phyloP scores from a whole-genome alignment of 2,888 invertebrate species.

The Gari tellinella region DNA sequence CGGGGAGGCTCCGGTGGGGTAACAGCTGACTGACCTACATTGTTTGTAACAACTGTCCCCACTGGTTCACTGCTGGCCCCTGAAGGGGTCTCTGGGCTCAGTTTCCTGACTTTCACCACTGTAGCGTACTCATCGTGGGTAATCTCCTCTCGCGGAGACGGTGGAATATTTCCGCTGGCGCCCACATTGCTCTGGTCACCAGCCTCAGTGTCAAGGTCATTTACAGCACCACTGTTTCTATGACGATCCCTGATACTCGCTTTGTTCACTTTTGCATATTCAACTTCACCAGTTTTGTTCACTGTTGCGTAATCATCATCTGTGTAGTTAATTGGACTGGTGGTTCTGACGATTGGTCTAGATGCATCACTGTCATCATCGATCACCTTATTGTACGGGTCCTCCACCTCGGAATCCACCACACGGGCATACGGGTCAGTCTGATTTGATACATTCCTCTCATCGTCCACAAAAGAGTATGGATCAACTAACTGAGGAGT shows the following conservation, averaged over 20 bases:
- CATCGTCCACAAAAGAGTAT: constrained; percentile 54
- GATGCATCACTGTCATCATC: constrained; percentile 24
- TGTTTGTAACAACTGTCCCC: background rate
- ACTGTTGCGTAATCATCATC: constrained; percentile 51
- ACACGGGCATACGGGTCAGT: constrained; percentile 58
- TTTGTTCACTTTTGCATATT: constrained; percentile 60
- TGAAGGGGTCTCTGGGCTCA: constrained; percentile 18
- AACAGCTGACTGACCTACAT: background rate
- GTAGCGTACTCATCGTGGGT: constrained; percentile 61
- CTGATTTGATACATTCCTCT: constrained; percentile 62
- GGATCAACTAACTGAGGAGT: constrained; percentile 32
- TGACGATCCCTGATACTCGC: constrained; percentile 5
- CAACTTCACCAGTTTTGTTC: constrained; percentile 39
- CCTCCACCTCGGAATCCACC: constrained; percentile 56
- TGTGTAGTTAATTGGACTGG: constrained; percentile 15
- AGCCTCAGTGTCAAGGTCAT: no score
- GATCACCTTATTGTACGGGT: constrained; percentile 61
- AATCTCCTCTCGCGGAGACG: constrained; percentile 30
- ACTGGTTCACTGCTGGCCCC: constrained; percentile 10
- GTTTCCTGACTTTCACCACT: constrained; percentile 58
- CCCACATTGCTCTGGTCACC: background rate
- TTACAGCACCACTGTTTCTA: constrained; percentile 6
- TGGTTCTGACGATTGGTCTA: constrained; percentile 13
- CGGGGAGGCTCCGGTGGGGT: constrained; percentile 57
- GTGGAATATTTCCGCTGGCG: constrained; percentile 11